A percentile compares a stretch with the other conserved stretches of the same genome.
These are phyloP conservation scores for Callinectes sapidus DNA, from an alignment of 2,888 invertebrate genomes.

Conservation along the genomic window DNA sequence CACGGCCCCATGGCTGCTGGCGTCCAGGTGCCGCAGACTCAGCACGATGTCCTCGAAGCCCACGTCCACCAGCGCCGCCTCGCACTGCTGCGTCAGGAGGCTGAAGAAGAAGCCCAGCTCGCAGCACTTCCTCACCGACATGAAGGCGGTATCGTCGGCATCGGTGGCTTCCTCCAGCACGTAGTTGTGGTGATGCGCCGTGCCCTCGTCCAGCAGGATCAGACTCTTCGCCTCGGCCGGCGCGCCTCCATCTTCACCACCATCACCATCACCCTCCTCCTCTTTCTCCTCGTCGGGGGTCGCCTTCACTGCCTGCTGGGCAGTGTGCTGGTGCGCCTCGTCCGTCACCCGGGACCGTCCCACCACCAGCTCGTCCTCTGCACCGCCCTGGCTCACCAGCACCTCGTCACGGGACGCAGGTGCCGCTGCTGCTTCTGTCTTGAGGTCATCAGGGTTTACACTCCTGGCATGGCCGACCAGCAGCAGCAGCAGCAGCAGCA, in stretches of 20 bases:
- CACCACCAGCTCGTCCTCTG: neutral
- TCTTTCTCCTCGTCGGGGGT: neutral
- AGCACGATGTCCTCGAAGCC: constrained; percentile 10
- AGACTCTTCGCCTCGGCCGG: neutral
- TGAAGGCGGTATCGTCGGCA: neutral
- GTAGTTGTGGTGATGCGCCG: neutral
- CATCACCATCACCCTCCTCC: too few species aligned
- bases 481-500: constrained; percentile 15
- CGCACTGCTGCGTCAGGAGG: constrained; percentile 57
- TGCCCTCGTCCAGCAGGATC: neutral
- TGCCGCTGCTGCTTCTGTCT: neutral
- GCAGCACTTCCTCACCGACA: constrained; percentile 62
- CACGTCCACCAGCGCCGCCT: neutral
- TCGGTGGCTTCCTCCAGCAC: neutral
- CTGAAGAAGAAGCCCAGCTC: constrained; percentile 60
- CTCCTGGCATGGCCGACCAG: neutral
- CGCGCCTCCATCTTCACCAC: neutral
- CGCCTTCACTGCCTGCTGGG: neutral
- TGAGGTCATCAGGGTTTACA: neutral
- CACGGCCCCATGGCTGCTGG: neutral
- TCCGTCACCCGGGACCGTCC: neutral
- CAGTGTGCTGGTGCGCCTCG: neutral
- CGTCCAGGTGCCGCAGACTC: neutral
- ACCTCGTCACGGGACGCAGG: neutral
- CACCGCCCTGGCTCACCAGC: neutral